Conservation (phyloP, 2,113 vertebrate genomes). For the Panthera uncia region DNA sequence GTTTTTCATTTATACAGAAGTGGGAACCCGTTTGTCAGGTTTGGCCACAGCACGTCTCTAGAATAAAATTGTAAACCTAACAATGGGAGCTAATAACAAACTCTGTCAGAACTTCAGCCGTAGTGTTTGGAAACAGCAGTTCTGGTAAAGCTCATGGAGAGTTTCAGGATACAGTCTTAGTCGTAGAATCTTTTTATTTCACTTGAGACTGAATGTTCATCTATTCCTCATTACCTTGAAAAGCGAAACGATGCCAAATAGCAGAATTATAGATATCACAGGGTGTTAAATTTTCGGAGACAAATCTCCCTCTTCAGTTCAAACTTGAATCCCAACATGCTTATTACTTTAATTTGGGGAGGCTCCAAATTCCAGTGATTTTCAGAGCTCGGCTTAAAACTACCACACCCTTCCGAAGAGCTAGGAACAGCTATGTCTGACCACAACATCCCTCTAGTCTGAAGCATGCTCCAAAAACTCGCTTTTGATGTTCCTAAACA, state of each 20-base stretch:
- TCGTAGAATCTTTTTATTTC: constrained; percentile 3
- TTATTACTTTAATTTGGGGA: constrained; percentile 55
- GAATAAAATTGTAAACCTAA: constrained; percentile 42
- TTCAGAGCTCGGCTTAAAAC: neutral
- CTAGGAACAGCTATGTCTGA: neutral
- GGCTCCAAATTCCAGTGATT: constrained; percentile 37
- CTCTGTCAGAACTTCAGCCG: neutral
- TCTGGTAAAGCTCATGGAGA: neutral
- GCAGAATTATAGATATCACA: neutral
- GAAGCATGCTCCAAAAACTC: neutral
- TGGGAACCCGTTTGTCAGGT: neutral
- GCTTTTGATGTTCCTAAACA: constrained; percentile 31
- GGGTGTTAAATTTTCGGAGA: neutral
- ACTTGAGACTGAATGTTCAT: neutral
- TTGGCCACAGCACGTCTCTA: neutral
- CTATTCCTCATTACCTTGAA: neutral
- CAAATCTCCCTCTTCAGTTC: neutral
- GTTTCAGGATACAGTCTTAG: neutral
- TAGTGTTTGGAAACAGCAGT: neutral
- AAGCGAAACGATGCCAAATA: neutral
- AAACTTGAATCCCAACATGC: constrained; percentile 27
- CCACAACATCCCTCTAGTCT: neutral
- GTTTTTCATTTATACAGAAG: neutral
- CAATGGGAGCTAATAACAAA: neutral
- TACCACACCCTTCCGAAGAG: neutral